Evolutionary conservation across 2,113 vertebrate genomes (phyloP), one percentile per base, ranked within the genome.

Genomic region (Bos javanicus): DNA sequence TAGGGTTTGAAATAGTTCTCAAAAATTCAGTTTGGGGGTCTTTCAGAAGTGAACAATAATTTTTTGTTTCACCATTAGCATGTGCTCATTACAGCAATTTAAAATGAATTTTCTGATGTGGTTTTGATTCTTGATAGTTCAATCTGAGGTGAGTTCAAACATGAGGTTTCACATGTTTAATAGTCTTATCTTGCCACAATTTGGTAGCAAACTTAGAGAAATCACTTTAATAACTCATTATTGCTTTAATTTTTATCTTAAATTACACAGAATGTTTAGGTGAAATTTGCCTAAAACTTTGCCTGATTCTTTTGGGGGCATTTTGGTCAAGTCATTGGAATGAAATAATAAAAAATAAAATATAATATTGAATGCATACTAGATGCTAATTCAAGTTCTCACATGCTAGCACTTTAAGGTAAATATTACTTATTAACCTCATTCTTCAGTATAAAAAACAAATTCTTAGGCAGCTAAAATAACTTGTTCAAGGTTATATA

Each of bases 241-340:
- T 81, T 54, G 67, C 76, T 97, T 90, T 80, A 95, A 86, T 67
- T 95, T 89, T 94, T 19, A 71, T 10, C 39, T 88, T 90, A 93
- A 62, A 81, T 57, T 26, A 19, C 16, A 83, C 0, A 15, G 78
- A 25, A 78, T 94, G 82, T 71, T 3, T 82, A 6, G 6, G 21
- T 81, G 33, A 93, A 57, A 19, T 39, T 33, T 90, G 11, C 67
- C 78, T 21, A 60, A 80, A 82, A 62, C 0, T 0, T 9, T 11
- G 0, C 0, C 50, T 13, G 7, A 33, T 80, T 83, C 2, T 67
- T 56, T 91, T n/a, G 59, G 48, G 11, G 9, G 6, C 56, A 62
- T 82, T 92, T 92, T 92, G 30, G 39, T 87, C 28, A 90, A 86
- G n/a, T 81, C 8, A 28, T 25, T 86, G 76, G 59, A 85, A 76